Base-by-base conservation (phyloP, 1,140 invertebrate species). In the Hyposmocoma kahamanoa region DNA sequence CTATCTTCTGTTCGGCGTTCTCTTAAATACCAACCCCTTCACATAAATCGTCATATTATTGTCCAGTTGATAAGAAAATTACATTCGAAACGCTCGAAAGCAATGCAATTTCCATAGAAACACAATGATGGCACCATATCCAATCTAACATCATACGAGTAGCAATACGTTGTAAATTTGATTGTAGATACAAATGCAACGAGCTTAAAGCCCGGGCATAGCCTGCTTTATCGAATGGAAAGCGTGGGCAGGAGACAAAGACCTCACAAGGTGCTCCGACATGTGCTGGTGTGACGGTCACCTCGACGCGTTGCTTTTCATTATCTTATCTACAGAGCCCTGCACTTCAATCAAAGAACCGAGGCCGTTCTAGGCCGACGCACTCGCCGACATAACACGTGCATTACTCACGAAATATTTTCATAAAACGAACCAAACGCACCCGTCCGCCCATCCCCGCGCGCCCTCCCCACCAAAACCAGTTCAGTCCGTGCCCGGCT, bases 331-430 rank as follows among this genome's bases (percentile, higher is more conserved):
- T 21, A 41, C 20, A 10, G 22, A 13, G 56, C 59, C 52, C 51
- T 70, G 69, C 72, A 72, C 62, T 66, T 69, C 70, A 82, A 84
- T 80, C 74, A 76, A 69, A 76, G 69, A 69, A 59, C 62, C 63
- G 67, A 78, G 78, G 72, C 65, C 74, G 69, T 59, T 67, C 54
- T 80, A 83, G 74, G 78, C 67, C 78, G 79, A 72, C 76, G 76
- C 75, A 79, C 77, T 83, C 70, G 47, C 47, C 56, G 54, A 73
- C 70, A 84, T 84, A 82, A 78, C 81, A 82, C 77, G 79, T 85
- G 81, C 77, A 85, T 85, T 83, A 85, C 79, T 84, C 79, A 84
- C 81, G 67, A 85, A 83, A 85, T 85, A 85, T 85, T 83, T 85
- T 85, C 79, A 85, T 85, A 83, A 82, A 83, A 77, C 76, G 74